Evolutionary conservation across 2,113 vertebrate species (phyloP), one percentile per base, ranked within the genome.

Genomic region (Dinomys branickii): DNA sequence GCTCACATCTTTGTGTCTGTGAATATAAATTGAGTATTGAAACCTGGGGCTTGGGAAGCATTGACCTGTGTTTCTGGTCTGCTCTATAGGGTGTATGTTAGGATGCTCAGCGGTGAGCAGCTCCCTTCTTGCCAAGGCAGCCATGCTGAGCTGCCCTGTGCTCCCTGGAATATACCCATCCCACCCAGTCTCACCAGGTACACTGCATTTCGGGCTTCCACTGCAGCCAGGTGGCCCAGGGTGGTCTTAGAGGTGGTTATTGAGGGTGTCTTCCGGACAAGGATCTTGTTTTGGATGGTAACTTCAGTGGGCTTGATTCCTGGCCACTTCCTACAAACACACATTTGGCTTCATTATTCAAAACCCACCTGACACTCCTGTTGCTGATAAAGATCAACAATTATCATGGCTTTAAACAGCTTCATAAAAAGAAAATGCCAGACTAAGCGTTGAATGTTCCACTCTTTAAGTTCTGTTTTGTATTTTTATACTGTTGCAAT

Each of bases 211-310:
- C 99, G 97, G 59, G 98, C 98, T 77, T 98, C 98, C 44, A 98
- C 81, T 0, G 98, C 98, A 89, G 98, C 98, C 88, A 98, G 33
- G 14, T 99, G 98, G 95, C 96, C 98, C 97, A 98, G 97, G 0
- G 99, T 99, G 3, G 98, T 99, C 97, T 99, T 99, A 87, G 97
- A 77, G 91, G 99, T 97, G 90, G 98, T 99, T 94, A 99, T 96
- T 0, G 99, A 98, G 5, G 96, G 96, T 24, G 98, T 99, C 98
- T 97, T 97, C 96, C 1, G 82, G 88, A 90, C 96, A 2, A 98
- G 82, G 56, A 97, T 85, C 84, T 98, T 82, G 97, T 93, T 95
- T 97, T 97, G 97, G 97, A 85, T 85, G 28, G 85, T 84, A 67
- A 98, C 63, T 24, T 97, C 94, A 0, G 98, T 98, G 77, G 94